Percentiles rank a stretch among this genome's conserved stretches.
phyloP scores from a whole-genome alignment of 2,113 vertebrate species.

The Urocolius indicus region DNA sequence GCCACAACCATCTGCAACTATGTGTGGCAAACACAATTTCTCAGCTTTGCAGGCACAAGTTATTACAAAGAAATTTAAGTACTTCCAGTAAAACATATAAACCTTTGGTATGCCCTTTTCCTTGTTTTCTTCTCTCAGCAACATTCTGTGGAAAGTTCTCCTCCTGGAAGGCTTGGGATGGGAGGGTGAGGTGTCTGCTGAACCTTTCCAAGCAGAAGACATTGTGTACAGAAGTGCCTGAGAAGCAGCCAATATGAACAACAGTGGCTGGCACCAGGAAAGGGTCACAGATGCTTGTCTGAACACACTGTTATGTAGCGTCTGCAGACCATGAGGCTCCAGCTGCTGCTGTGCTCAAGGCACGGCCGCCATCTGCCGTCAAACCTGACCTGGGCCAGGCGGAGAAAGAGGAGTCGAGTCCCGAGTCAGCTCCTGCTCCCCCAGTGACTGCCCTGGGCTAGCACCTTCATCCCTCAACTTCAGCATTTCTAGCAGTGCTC shows the following conservation, averaged over 20 bases:
- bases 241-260: not conserved
- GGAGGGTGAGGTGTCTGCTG: not conserved
- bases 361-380: slow-evolving; percentile 37
- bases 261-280: not conserved
- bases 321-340: not conserved
- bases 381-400: accelerated
- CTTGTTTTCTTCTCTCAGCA: not conserved
- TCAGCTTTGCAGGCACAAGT: not conserved
- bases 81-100: not conserved
- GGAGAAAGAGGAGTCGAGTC: too few species aligned
- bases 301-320: not conserved
- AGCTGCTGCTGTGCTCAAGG: not conserved
- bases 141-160: not conserved
- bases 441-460: not conserved
- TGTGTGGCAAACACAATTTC: slow-evolving; percentile 4
- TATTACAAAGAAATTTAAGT: not conserved
- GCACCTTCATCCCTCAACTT: accelerated
- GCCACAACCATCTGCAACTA: slow-evolving; percentile 52
- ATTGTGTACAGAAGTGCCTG: not conserved
- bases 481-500: accelerated
- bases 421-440: accelerated
- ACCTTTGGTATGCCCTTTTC: not conserved
- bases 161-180: not conserved
- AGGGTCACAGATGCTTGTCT: not conserved
- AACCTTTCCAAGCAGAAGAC: not conserved